These are phyloP conservation scores for Dascyllus trimaculatus DNA, from an alignment of 2,113 vertebrate species.

Conservation along the genomic window DNA sequence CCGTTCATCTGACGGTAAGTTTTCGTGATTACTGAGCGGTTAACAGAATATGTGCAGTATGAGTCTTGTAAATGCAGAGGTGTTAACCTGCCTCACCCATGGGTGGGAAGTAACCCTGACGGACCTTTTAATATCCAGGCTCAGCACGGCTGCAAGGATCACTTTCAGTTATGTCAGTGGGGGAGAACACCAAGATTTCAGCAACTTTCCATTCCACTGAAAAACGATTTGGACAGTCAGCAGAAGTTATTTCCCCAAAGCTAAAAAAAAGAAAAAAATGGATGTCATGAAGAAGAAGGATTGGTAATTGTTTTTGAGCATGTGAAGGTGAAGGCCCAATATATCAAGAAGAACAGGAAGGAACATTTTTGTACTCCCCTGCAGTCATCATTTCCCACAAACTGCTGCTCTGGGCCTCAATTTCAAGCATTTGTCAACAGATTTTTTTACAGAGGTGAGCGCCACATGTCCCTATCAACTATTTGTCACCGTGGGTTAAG, in stretches of 20 bases:
- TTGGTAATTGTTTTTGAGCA: constrained; percentile 25
- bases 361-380: constrained; percentile 1
- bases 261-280: constrained; percentile 37
- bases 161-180: constrained; percentile 19
- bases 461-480: not conserved
- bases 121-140: not conserved
- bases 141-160: constrained; percentile 11
- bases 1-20: not conserved
- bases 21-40: not conserved
- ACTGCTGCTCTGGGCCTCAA: not conserved
- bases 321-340: constrained; percentile 15
- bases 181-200: constrained; percentile 28
- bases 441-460: constrained; percentile 7
- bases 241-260: constrained; percentile 41
- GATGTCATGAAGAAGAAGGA: constrained; percentile 17
- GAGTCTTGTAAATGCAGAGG: not conserved
- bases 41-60: not conserved
- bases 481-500: not conserved
- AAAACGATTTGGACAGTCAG: constrained; percentile 46
- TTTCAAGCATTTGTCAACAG: constrained; percentile 17
- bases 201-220: constrained; percentile 41
- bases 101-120: constrained; percentile 2
- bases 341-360: constrained; percentile 27
- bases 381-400: constrained; percentile 15
- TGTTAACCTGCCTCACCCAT: not conserved